Evolutionary conservation across 2,888 invertebrate species (phyloP).

Genomic region (Sesia apiformis): DNA sequence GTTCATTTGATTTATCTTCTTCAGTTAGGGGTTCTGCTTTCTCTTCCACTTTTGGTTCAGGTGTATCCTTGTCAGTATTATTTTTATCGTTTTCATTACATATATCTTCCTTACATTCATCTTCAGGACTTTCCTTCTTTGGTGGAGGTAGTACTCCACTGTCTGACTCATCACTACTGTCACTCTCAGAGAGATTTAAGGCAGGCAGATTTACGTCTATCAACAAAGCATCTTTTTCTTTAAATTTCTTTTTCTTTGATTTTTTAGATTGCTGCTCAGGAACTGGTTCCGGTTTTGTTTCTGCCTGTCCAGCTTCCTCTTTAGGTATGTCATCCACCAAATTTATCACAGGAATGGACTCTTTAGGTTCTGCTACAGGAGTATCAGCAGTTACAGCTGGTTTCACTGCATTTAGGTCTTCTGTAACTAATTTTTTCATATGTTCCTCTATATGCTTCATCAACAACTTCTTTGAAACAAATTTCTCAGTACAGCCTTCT

Average conservation of each 20-base stretch:
- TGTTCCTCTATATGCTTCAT: constrained; percentile 81
- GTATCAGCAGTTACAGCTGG: constrained; percentile 4
- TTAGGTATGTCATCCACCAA: constrained; percentile 47
- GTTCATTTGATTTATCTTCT: constrained; percentile 71
- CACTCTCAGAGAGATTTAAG: constrained; percentile 88
- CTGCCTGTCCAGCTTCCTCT: constrained; percentile 44
- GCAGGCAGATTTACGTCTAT: constrained; percentile 81
- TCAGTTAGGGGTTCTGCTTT: constrained; percentile 22
- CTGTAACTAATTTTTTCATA: constrained; percentile 43
- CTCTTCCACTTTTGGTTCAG: constrained; percentile 16
- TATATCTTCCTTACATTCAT: constrained; percentile 21
- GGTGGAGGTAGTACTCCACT: constrained; percentile 33
- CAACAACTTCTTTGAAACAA: constrained; percentile 86
- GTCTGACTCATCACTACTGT: constrained; percentile 81
- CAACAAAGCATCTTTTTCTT: constrained; percentile 62
- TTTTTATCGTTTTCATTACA: constrained; percentile 13
- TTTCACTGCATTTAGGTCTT: constrained; percentile 42
- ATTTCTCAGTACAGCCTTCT: constrained; percentile 81
- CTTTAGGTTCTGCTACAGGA: constrained; percentile 24
- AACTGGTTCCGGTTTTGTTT: constrained; percentile 37
- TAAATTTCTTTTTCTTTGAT: constrained; percentile 59
- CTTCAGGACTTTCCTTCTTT: constrained; percentile 27
- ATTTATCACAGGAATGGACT: constrained; percentile 47
- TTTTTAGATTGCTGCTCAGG: constrained; percentile 51
- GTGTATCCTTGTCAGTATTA: constrained; percentile 9